phyloP scores from a whole-genome alignment of 2,113 vertebrate genomes.

The Pampusana beccarii region DNA sequence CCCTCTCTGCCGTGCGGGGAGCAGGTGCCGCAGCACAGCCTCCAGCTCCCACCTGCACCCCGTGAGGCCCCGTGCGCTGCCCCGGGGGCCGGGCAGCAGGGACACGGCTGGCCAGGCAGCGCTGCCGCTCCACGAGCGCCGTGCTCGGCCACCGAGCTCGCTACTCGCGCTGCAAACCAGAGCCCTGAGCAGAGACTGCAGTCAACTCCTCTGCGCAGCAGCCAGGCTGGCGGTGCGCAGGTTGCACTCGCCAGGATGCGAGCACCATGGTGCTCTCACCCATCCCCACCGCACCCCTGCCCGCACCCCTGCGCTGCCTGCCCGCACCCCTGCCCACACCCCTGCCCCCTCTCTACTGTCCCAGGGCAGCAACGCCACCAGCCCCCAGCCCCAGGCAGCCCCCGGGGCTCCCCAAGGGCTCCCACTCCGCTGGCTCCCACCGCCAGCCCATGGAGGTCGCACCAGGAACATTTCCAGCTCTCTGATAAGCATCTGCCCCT shows the following conservation, averaged over 20 bases:
- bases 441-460: not conserved
- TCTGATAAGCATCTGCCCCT: not conserved
- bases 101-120: not conserved
- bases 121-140: no score
- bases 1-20: not conserved
- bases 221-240: not conserved
- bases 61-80: not conserved
- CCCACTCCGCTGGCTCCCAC: not conserved
- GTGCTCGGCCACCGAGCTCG: fast-evolving
- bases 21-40: not conserved
- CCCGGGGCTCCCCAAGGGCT: fast-evolving
- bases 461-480: not conserved
- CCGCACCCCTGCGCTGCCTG: no score
- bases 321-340: no score
- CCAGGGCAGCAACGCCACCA: no score
- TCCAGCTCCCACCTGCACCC: not conserved
- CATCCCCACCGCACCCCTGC: no score
- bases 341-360: no score
- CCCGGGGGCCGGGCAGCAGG: not conserved
- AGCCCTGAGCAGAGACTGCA: not conserved
- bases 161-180: not conserved
- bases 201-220: not conserved
- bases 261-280: not conserved
- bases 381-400: not conserved
- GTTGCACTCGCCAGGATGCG: not conserved